Evolutionary conservation across 2,797 vertebrate species (phyloP).

Genomic region (Typhlichthys subterraneus): DNA sequence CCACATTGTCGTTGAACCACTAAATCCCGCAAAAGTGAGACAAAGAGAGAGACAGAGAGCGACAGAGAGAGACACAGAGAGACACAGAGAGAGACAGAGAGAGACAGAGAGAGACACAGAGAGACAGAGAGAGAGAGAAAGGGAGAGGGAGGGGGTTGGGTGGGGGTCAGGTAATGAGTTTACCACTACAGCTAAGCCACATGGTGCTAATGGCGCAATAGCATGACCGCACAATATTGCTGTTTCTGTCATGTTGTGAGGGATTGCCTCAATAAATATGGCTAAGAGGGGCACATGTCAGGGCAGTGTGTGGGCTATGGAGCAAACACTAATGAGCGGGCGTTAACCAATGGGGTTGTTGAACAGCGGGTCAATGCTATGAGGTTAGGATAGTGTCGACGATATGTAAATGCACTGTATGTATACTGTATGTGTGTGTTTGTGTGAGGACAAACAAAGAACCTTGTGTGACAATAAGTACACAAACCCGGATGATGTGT

Average conservation of each 20-base stretch:
- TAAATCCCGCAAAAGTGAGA: not conserved
- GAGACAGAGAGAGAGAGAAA: too few relatives aligned
- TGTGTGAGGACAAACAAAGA: conserved; percentile 9
- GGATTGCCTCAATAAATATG: conserved; percentile 65
- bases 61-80: too few relatives aligned
- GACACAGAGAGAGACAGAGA: too few relatives aligned
- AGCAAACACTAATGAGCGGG: conserved; percentile 28
- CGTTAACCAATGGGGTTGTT: conserved; percentile 22
- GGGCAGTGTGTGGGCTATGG: conserved; percentile 1
- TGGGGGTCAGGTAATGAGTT: conserved; percentile 35
- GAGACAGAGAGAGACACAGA: too few relatives aligned
- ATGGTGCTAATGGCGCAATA: conserved; percentile 59
- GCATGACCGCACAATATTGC: conserved; percentile 48
- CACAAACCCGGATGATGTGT: conserved; percentile 55
- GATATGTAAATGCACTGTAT: conserved; percentile 4
- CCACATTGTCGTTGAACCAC: not conserved
- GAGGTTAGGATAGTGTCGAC: conserved; percentile 27
- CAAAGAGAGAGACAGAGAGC: too few relatives aligned
- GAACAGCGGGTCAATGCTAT: conserved; percentile 21
- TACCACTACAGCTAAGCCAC: conserved; percentile 47
- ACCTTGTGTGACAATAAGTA: conserved; percentile 50
- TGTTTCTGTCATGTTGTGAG: conserved; percentile 50
- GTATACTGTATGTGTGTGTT: not conserved
- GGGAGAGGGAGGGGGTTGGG: too few relatives aligned
- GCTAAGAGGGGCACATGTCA: conserved; percentile 45